These are phyloP conservation scores for Fundulus diaphanus DNA, from an alignment of 2,797 vertebrate genomes.

Conservation along the genomic window DNA sequence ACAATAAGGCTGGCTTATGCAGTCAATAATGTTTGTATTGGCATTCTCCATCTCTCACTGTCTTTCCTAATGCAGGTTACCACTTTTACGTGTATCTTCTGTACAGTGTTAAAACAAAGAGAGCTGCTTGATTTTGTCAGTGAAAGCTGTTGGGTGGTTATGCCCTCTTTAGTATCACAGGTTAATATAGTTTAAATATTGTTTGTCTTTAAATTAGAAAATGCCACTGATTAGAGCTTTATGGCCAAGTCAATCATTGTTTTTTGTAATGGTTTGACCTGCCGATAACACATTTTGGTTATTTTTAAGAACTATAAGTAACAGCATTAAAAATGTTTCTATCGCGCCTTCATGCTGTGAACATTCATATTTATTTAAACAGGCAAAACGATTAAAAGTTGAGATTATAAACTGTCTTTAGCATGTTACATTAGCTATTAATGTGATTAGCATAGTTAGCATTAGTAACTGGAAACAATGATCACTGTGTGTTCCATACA, in stretches of 20 bases:
- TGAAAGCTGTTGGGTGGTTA: not conserved
- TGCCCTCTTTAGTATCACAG: not conserved
- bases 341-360: too few relatives aligned
- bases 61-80: conserved; percentile 39
- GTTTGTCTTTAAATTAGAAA: not conserved
- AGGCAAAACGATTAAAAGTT: too few relatives aligned
- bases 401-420: too few relatives aligned
- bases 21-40: conserved; percentile 67
- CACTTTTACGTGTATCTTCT: conserved; percentile 1
- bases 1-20: conserved; percentile 70
- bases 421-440: too few relatives aligned
- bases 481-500: too few relatives aligned
- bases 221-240: too few relatives aligned
- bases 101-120: not conserved
- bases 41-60: conserved; percentile 42
- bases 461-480: too few relatives aligned
- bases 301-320: too few relatives aligned
- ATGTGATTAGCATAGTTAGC: too few relatives aligned
- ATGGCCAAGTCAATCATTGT: not conserved
- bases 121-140: not conserved
- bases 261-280: not conserved
- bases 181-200: not conserved
- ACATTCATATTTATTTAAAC: too few relatives aligned
- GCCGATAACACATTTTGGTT: not conserved
- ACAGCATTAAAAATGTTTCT: not conserved